Base-by-base conservation (phyloP, 1,140 invertebrate species). In the Ceratina calcarata region DNA sequence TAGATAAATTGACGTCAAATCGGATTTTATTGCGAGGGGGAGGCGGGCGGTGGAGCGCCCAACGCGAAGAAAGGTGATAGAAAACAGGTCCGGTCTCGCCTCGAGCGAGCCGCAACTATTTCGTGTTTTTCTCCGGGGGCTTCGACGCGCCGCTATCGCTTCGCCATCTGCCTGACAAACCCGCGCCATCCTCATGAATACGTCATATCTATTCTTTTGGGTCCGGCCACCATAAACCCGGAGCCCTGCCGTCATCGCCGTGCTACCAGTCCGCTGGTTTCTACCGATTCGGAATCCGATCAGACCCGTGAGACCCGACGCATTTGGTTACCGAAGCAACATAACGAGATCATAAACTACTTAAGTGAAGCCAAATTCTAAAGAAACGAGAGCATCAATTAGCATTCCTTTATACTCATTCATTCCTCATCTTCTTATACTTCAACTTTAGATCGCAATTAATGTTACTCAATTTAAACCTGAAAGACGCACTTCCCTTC, bases 81-180 rank as follows among this genome's bases (percentile, higher is more conserved):
- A 89, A 91, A 92, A 92, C 91, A 91, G 89, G 90, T 92, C 91
- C 90, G 85, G 90, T 92, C 91, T 91, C 91, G 91, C 91, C 90
- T 90, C 78, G 80, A 91, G 88, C 88, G 90, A 91, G 88, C 85
- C 89, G 78, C 82, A 91, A 92, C 90, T 89, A 91, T 92, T 91
- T 92, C 88, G 87, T 91, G 90, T 92, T 92, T 91, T 91, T 90
- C 89, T 89, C 83, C 78, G 75, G 78, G 74, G 86, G 86, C 82
- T 81, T 67, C 86, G 76, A 87, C 83, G 84, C 81, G 81, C 87
- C 86, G 80, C 87, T 89, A 90, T 88, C 88, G 86, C 85, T 89
- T 58, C 85, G 85, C 88, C 90, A 91, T 91, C 90, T 90, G 89
- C 84, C 76, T 87, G 87, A 89, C 87, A 80, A 90, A 87, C 89